Base-by-base conservation (phyloP, 1,140 invertebrate species). In the Scylla paramamosain region DNA sequence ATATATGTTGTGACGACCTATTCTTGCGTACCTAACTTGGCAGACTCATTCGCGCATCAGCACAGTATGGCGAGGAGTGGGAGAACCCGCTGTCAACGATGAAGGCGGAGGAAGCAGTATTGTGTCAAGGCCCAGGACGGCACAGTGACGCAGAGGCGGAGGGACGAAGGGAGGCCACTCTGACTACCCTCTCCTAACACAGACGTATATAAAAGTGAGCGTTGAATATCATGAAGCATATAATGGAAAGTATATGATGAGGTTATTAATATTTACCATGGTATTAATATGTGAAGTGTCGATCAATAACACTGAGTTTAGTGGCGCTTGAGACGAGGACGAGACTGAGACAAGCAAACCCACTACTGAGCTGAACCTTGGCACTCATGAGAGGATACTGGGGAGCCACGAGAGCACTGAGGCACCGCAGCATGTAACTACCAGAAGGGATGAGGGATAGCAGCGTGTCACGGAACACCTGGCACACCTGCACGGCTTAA, bases 401-500 rank as follows among this genome's bases (percentile, higher is more conserved):
- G 67, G 20, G 20, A n/a, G 20, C 20, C 67, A 77, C 25, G 6
- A 3, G 67, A 77, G 20, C 0, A 31, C 39, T 77, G 67, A 77
- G 25, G 12, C 67, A 77, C 6, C 67, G 12, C 25, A n/a, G 67
- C 67, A 77, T 20, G 8, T 20, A 20, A n/a, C 67, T 77, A 77
- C 67, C 67, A 20, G 20, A n/a, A 25, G 67, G 67, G 25, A 77
- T 12, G 52, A 59, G 52, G 67, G 16, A 77, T 7, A n/a, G 67
- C 12, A 20, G 52, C 12, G 52, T 0, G 39, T 46, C 88, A 90
- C 6, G 16, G 88, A 90, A 31, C 32, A 46, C 87, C 32, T 52
- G n/a, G 88, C 88, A 90, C 88, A 48, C 25, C 32, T 52, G 88
- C 39, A n/a, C 39, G 45, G 32, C 88, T 46, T 31, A 88, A 87